Base-by-base conservation (phyloP, 2,113 vertebrate species). In the Oreotrochilus melanogaster region DNA sequence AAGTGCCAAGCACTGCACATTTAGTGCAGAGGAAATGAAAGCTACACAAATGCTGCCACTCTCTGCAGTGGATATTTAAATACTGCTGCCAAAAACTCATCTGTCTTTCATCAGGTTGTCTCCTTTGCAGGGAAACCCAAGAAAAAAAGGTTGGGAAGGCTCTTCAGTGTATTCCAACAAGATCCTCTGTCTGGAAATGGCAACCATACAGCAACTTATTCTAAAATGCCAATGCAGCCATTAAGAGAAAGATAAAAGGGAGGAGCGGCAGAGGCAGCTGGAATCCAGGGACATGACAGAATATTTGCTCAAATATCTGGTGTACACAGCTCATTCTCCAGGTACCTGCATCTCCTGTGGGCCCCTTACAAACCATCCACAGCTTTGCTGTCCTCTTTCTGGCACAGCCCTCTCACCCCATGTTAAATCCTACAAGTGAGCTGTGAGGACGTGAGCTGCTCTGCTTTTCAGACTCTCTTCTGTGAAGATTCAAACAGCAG, bases 11-110 rank as follows among this genome's bases (percentile, higher is more conserved):
- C 27, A 21, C 53, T 84, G 76, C 82, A 80, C 42, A 58, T 31
- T 65, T 80, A 67, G 17, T 66, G 30, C 72, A 62, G 73, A 90
- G 58, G 58, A 81, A 90, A 76, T 64, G 67, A 72, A 94, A 93
- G 39, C 43, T 56, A 24, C 19, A 15, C 24, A 78, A 71, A 80
- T 67, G 62, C 28, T 54, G 39, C 71, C 78, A 74, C 72, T 90
- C n/a, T 33, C 67, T 81, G 66, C 18, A 50, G 2, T 64, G 45
- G 31, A 16, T 92, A 83, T 85, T 95, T 33, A 56, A 86, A n/a
- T 89, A 35, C n/a, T 21, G 11, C 53, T 84, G 48, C 71, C 64
- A 39, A 60, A 94, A 94, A 83, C 21, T 65, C 47, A 64, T 60
- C 70, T 85, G 42, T 67, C 47, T 80, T 91, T 92, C 83, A 56